A percentile compares a stretch with the other conserved stretches of the same genome.
Evolutionary conservation across 1,140 invertebrate genomes (phyloP).

Genomic region (Dendroctonus valens): DNA sequence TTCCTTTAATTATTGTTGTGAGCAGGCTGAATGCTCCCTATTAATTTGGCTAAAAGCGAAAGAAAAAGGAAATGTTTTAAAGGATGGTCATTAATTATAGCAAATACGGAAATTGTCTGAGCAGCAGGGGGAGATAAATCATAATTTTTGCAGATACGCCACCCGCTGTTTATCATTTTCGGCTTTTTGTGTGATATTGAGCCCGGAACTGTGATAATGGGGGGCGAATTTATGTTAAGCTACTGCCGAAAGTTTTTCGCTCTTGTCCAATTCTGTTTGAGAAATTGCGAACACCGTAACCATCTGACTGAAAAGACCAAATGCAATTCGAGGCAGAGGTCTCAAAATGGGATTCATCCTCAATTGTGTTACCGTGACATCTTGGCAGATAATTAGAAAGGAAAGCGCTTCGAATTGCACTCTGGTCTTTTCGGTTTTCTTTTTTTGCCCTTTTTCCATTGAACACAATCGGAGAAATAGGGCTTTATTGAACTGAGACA

Average conservation of each 20-base stretch:
- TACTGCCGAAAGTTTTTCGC: no score
- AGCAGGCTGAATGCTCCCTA: background rate
- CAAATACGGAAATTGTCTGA: conserved; percentile 8
- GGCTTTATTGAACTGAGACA: no score
- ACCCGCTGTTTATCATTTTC: conserved; percentile 1
- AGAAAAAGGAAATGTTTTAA: conserved; percentile 6
- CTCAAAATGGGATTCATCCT: background rate
- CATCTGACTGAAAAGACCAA: background rate
- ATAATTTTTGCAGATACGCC: conserved; percentile 2
- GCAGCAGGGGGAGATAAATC: background rate
- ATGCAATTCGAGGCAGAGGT: background rate
- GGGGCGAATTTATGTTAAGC: no score
- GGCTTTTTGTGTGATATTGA: background rate
- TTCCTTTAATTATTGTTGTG: background rate
- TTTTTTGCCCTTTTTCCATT: background rate
- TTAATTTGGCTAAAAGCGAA: conserved; percentile 7
- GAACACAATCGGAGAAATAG: no score
- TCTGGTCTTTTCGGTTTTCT: background rate
- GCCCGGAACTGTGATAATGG: no score
- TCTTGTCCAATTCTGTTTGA: no score
- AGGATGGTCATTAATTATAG: conserved; percentile 7
- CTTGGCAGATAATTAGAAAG: conserved; percentile 7
- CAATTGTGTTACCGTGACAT: conserved; percentile 6
- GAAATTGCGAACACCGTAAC: no score
- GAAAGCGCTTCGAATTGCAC: conserved; percentile 4